A percentile compares a stretch with the other conserved stretches of the same genome.
These are phyloP conservation scores for Heterohyrax brucei DNA, from an alignment of 2,797 vertebrate species.

Conservation along the genomic window DNA sequence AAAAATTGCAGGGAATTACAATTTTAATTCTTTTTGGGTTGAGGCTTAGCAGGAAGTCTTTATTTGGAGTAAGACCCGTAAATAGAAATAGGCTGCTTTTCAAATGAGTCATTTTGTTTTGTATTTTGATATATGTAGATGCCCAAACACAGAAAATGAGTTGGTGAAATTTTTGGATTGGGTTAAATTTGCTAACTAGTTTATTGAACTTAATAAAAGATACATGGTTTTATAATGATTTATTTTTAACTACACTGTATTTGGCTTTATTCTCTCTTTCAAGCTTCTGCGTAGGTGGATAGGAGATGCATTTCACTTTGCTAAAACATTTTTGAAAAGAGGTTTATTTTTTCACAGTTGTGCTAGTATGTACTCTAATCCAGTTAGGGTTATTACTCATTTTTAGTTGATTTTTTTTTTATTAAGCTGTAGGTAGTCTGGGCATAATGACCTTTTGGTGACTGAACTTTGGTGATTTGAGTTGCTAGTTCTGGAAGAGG, in stretches of 20 bases:
- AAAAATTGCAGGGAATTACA: constrained; percentile 36
- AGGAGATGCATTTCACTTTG: constrained; percentile 32
- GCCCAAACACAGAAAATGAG: neutral
- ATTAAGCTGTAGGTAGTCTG: neutral
- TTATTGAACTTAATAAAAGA: constrained; percentile 47
- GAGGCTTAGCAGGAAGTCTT: neutral
- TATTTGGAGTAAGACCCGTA: neutral
- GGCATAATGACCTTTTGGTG: neutral
- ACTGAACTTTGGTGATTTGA: constrained; percentile 58
- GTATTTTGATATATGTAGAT: constrained; percentile 31
- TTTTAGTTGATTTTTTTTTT: constrained; percentile 39
- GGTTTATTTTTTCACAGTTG: neutral
- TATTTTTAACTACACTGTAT: neutral
- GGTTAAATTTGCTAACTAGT: constrained; percentile 15
- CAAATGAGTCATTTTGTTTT: neutral
- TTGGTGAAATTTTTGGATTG: neutral
- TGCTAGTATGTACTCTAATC: constrained; percentile 41
- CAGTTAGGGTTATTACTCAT: neutral
- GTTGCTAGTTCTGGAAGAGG: constrained; percentile 62
- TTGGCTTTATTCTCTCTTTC: neutral
- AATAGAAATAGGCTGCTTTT: constrained; percentile 5
- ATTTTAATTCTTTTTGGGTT: neutral
- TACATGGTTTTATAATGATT: neutral
- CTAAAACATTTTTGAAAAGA: constrained; percentile 26
- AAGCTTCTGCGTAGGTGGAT: constrained; percentile 16